A percentile compares a stretch with the other conserved stretches of the same genome.
Evolutionary conservation across 2,888 invertebrate species (phyloP).

Genomic region (Mesodorylaimus sp.): DNA sequence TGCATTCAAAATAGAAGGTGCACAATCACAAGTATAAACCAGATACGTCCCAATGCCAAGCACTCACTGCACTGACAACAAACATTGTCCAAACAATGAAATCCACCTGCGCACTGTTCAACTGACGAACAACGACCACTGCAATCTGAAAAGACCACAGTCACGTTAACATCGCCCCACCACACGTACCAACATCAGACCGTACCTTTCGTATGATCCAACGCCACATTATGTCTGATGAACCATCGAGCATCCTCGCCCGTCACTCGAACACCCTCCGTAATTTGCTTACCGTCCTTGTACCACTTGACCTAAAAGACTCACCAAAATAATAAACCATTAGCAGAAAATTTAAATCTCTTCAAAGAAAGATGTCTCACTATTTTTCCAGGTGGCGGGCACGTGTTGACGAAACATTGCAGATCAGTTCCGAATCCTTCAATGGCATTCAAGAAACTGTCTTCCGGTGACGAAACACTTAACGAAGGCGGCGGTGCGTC

Average conservation of each 20-base stretch:
- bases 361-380: background rate
- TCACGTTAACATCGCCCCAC: background rate
- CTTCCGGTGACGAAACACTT: slow-evolving; percentile 5
- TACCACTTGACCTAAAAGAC: slow-evolving; percentile 7
- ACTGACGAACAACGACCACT: background rate
- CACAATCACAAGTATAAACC: no score
- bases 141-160: slow-evolving; percentile 6
- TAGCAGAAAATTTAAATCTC: background rate
- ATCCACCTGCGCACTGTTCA: background rate
- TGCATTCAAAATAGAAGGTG: no score
- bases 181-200: background rate
- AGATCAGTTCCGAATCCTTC: slow-evolving; percentile 10
- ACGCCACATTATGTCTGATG: background rate
- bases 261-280: background rate
- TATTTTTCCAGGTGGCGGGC: slow-evolving; percentile 1
- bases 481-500: no score
- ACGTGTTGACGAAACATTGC: slow-evolving; percentile 6
- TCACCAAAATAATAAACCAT: background rate
- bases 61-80: slow-evolving; percentile 10
- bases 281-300: slow-evolving; percentile 1
- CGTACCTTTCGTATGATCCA: background rate
- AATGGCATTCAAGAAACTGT: slow-evolving; percentile 2
- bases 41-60: no score
- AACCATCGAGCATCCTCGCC: background rate
- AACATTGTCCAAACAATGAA: slow-evolving; percentile 6